These are phyloP conservation scores for Amphipoea lucens DNA, from an alignment of 2,888 invertebrate species.

Conservation along the genomic window DNA sequence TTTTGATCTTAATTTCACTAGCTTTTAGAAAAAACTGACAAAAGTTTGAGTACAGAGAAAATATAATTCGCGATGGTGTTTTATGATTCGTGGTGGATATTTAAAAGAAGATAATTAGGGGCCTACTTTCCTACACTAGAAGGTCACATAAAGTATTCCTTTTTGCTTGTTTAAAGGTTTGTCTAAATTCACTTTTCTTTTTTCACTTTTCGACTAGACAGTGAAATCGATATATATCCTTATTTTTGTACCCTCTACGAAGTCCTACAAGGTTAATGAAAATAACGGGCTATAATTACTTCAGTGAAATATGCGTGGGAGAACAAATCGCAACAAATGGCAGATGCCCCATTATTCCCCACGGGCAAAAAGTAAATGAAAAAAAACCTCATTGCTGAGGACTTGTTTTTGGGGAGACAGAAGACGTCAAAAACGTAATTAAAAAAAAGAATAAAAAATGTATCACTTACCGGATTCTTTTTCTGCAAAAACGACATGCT, in stretches of 20 bases:
- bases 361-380: not conserved
- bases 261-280: not conserved
- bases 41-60: not conserved
- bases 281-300: not conserved
- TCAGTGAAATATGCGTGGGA: too few species aligned
- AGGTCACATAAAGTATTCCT: too few species aligned
- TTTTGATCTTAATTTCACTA: not conserved
- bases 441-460: not conserved
- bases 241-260: not conserved
- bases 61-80: not conserved
- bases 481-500: constrained; percentile 72
- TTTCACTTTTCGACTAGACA: too few species aligned
- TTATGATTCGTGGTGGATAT: not conserved
- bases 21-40: not conserved
- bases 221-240: too few species aligned
- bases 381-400: not conserved
- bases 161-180: too few species aligned
- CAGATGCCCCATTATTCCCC: not conserved
- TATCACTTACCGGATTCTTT: constrained; percentile 71
- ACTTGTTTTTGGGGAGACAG: not conserved
- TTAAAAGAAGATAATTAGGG: not conserved
- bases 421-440: not conserved
- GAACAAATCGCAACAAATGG: too few species aligned
- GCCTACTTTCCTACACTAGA: not conserved
- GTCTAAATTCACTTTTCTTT: too few species aligned